Evolutionary conservation across 2,888 invertebrate genomes (phyloP).

Genomic region (Lasioglossum villosulum): DNA sequence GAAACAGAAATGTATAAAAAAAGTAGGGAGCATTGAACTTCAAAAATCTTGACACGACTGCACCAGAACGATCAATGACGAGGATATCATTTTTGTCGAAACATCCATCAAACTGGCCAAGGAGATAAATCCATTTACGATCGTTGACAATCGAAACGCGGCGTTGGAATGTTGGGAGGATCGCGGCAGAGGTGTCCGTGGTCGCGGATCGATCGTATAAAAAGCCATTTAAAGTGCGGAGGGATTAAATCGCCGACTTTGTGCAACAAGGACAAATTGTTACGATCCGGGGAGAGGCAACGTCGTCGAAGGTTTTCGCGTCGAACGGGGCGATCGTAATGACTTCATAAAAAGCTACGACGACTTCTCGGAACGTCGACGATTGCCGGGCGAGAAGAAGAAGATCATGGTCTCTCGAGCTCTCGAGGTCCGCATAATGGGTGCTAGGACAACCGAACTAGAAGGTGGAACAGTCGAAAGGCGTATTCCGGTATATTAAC

Average conservation of each 20-base stretch:
- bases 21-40: not conserved
- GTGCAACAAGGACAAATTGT: slow-evolving; percentile 12
- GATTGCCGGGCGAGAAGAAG: slow-evolving; percentile 9
- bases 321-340: slow-evolving; percentile 34
- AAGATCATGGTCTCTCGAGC: not conserved
- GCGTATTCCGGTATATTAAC: slow-evolving; percentile 77
- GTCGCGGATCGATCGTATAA: not conserved
- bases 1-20: not conserved
- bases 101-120: not conserved
- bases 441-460: slow-evolving; percentile 36
- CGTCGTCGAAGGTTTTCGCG: slow-evolving; percentile 19
- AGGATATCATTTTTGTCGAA: not conserved
- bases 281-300: not conserved
- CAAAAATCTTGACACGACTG: too few species aligned
- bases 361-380: slow-evolving; percentile 32
- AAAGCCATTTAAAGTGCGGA: not conserved
- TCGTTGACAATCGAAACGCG: not conserved
- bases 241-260: not conserved
- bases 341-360: slow-evolving; percentile 67
- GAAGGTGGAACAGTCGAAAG: slow-evolving; percentile 51
- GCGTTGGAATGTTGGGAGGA: not conserved
- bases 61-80: not conserved
- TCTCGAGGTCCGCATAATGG: slow-evolving; percentile 12
- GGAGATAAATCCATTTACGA: not conserved
- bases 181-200: not conserved